These are phyloP conservation scores for Lithobius niger DNA, from an alignment of 1,140 invertebrate genomes.

Conservation along the genomic window DNA sequence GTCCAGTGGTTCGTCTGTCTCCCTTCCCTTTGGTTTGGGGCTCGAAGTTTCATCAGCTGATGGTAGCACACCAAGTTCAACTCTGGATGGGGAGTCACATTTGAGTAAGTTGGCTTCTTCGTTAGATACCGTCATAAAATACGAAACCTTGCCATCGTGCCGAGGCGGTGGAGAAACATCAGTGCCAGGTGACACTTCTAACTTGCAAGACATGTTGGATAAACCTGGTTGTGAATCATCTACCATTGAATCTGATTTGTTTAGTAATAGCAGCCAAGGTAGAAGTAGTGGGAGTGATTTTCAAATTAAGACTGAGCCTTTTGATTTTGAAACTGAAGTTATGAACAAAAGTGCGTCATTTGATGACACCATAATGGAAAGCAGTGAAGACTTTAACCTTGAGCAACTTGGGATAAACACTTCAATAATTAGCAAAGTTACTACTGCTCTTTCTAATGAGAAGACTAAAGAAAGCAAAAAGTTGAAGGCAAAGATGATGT, in stretches of 20 bases:
- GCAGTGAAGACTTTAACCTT: background rate
- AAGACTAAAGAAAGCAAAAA: slow-evolving; percentile 7
- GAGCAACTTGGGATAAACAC: slow-evolving; percentile 2
- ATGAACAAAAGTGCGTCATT: background rate
- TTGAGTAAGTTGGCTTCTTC: slow-evolving; percentile 26
- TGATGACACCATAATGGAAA: background rate
- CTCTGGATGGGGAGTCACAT: slow-evolving; percentile 20
- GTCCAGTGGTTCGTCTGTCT: slow-evolving; percentile 3
- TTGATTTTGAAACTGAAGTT: slow-evolving; percentile 8
- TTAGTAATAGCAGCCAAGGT: background rate
- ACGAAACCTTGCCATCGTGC: slow-evolving; percentile 12
- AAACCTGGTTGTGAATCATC: background rate
- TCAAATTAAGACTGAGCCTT: slow-evolving; percentile 5
- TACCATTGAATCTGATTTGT: background rate
- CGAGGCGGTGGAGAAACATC: background rate
- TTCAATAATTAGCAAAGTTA: background rate
- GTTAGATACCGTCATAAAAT: slow-evolving; percentile 25
- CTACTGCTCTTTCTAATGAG: background rate
- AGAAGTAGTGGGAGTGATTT: slow-evolving; percentile 9
- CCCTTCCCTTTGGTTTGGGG: background rate
- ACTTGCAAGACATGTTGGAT: background rate
- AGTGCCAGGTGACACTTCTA: no score
- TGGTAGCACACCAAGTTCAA: slow-evolving; percentile 18
- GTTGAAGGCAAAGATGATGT: slow-evolving; percentile 2
- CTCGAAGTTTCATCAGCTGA: background rate